phyloP scores from a whole-genome alignment of 2,797 vertebrate species.

The Amblyopsis hoosieri region DNA sequence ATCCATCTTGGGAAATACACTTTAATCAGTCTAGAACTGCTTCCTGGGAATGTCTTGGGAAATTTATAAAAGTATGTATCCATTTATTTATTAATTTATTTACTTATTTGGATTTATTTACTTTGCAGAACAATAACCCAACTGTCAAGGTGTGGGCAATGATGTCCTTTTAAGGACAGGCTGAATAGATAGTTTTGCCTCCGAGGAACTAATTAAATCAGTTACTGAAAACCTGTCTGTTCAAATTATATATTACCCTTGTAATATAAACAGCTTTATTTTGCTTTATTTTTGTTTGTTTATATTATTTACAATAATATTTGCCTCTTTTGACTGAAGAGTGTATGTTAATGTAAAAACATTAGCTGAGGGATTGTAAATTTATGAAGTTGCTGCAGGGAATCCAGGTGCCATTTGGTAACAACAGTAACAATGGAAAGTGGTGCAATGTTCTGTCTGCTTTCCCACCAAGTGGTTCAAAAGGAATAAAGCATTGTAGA shows the following conservation, averaged over 20 bases:
- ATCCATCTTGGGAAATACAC: neutral
- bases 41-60: slow-evolving; percentile 8
- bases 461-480: slow-evolving; percentile 31
- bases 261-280: neutral
- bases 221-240: neutral
- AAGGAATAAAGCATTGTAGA: slow-evolving; percentile 25
- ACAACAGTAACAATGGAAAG: slow-evolving; percentile 19
- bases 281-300: neutral
- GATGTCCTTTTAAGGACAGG: too few relatives aligned
- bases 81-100: neutral
- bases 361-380: slow-evolving; percentile 7
- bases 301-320: neutral
- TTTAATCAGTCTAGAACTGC: slow-evolving; percentile 8
- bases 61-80: neutral
- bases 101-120: neutral
- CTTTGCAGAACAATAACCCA: neutral
- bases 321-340: neutral
- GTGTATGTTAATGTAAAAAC: slow-evolving; percentile 13
- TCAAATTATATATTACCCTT: neutral
- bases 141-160: too few relatives aligned
- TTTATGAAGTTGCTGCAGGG: neutral
- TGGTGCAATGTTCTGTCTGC: slow-evolving; percentile 2
- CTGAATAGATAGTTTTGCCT: too few relatives aligned
- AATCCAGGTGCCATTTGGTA: neutral
- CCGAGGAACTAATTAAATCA: too few relatives aligned